Percentiles rank a stretch among this genome's conserved stretches.
phyloP scores from a whole-genome alignment of 2,888 invertebrate species.

The Amorpha juglandis region DNA sequence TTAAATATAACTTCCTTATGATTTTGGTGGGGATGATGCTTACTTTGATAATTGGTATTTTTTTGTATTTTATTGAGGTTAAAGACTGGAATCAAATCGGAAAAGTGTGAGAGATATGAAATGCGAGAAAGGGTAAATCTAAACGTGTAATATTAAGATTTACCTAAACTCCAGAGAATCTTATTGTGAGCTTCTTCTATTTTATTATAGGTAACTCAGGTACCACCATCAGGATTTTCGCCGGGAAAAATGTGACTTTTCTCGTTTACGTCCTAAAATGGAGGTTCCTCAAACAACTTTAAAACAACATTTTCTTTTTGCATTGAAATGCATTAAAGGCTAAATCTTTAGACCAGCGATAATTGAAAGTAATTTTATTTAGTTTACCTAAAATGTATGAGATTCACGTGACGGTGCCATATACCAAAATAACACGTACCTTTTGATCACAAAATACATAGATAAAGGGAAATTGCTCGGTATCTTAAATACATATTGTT shows the following conservation, averaged over 20 bases:
- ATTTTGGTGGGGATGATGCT: neutral
- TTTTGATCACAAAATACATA: neutral
- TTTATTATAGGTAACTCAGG: too few species aligned
- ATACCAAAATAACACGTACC: neutral
- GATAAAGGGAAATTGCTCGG: neutral
- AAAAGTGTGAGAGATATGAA: neutral
- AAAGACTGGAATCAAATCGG: neutral
- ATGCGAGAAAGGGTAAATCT: neutral
- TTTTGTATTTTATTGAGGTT: neutral
- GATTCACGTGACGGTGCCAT: neutral
- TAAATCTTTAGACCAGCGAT: too few species aligned
- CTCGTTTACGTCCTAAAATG: too few species aligned
- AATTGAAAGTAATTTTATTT: too few species aligned
- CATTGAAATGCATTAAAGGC: too few species aligned
- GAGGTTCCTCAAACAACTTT: too few species aligned
- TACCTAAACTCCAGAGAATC: too few species aligned
- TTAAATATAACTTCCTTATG: slow-evolving; percentile 10
- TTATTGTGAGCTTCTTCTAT: too few species aligned
- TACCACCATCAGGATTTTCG: too few species aligned
- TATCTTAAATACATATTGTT: neutral
- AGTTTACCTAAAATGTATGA: neutral
- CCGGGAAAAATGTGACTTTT: too few species aligned
- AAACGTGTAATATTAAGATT: too few species aligned
- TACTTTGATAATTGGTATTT: slow-evolving; percentile 1
- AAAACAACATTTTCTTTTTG: too few species aligned